A percentile compares a stretch with the other conserved stretches of the same genome.
Evolutionary conservation across 2,797 vertebrate genomes (phyloP).

Genomic region (Picus viridis): DNA sequence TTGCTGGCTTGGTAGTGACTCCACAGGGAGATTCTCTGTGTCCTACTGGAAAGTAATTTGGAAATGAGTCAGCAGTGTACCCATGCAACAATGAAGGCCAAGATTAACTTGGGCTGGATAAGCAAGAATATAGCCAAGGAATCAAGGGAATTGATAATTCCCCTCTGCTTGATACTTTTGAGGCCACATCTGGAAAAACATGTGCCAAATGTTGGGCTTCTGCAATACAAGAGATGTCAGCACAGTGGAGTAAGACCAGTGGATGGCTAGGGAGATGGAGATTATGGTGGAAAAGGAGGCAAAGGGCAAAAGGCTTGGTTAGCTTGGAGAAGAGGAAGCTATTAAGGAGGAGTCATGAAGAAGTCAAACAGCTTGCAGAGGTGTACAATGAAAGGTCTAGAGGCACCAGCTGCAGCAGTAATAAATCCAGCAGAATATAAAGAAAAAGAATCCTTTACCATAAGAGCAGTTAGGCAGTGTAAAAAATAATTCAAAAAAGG

Average conservation of each 20-base stretch:
- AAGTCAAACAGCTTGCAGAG: neutral
- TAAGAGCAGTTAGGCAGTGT: neutral
- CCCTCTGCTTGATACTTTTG: neutral
- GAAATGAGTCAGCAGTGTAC: neutral
- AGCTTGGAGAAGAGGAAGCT: neutral
- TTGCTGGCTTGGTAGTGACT: neutral
- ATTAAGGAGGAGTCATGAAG: neutral
- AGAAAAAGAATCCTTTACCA: neutral
- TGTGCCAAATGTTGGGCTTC: neutral
- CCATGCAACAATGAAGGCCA: neutral
- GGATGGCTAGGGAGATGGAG: neutral
- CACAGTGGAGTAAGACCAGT: neutral
- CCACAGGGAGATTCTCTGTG: neutral
- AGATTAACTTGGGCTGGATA: neutral
- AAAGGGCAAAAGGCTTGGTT: neutral
- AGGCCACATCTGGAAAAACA: neutral
- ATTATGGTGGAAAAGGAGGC: neutral
- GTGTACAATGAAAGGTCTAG: neutral
- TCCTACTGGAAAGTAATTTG: neutral
- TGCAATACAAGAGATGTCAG: neutral
- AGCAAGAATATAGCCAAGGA: neutral
- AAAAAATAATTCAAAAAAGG: neutral
- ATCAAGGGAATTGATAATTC: neutral
- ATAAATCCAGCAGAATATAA: neutral
- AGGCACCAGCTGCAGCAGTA: slow-evolving; percentile 34